phyloP scores from a whole-genome alignment of 1,140 invertebrate species.

The Microvelia longipes region DNA sequence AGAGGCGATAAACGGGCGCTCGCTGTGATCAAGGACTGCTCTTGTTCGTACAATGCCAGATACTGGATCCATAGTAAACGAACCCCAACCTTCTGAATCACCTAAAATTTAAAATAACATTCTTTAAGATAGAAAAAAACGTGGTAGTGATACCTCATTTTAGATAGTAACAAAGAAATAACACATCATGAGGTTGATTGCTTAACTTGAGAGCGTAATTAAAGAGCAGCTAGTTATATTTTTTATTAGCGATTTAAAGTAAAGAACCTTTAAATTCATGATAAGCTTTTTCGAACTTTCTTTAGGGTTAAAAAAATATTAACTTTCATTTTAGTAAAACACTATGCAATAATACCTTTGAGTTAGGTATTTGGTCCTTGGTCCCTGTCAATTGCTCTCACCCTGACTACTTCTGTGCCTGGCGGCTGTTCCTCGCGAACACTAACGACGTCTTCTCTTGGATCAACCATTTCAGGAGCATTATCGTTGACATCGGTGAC shows the following conservation, averaged over 20 bases:
- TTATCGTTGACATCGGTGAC: constrained; percentile 84
- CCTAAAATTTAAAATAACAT: constrained; percentile 28
- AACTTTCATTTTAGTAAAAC: no score
- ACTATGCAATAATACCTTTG: constrained; percentile 39
- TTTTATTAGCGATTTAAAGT: no score
- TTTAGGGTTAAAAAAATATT: no score
- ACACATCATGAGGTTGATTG: no score
- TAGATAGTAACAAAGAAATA: no score
- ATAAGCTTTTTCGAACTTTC: no score
- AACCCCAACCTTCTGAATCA: constrained; percentile 64
- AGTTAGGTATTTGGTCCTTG: constrained; percentile 72
- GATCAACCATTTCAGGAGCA: constrained; percentile 70
- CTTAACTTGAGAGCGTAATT: no score
- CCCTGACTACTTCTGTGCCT: constrained; percentile 65
- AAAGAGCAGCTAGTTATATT: no score
- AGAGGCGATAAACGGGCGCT: constrained; percentile 70
- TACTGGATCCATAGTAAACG: constrained; percentile 71
- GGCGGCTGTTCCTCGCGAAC: constrained; percentile 75
- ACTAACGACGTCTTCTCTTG: constrained; percentile 69
- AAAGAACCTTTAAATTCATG: no score
- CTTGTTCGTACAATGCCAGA: constrained; percentile 77
- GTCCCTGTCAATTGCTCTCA: constrained; percentile 74
- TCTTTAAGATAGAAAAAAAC: background rate
- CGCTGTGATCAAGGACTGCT: constrained; percentile 77
- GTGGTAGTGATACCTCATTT: no score